phyloP scores from a whole-genome alignment of 2,113 vertebrate species.

The Ophthalmolycus amberensis region DNA sequence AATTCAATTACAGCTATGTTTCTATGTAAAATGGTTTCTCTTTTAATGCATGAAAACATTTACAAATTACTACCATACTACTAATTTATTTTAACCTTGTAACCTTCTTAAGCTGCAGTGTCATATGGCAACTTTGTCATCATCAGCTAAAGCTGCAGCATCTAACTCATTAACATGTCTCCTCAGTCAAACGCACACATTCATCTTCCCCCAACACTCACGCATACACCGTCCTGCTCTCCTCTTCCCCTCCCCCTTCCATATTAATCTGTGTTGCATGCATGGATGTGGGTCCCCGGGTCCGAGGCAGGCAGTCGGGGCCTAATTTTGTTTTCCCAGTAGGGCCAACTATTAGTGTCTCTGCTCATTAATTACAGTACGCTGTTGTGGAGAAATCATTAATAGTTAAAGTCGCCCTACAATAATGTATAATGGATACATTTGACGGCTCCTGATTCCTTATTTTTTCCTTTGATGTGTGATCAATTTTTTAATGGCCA shows the following conservation, averaged over 20 bases:
- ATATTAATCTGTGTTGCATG: conserved; percentile 77
- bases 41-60: background rate
- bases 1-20: background rate
- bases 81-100: background rate
- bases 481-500: conserved; percentile 86
- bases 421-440: conserved; percentile 83
- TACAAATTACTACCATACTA: background rate
- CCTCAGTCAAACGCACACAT: conserved; percentile 35
- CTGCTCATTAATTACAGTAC: conserved; percentile 84
- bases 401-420: conserved; percentile 86
- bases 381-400: conserved; percentile 85
- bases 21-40: background rate
- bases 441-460: conserved; percentile 62
- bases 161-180: conserved; percentile 25
- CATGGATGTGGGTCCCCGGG: conserved; percentile 74
- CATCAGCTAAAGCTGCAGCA: background rate
- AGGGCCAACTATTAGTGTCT: conserved; percentile 82
- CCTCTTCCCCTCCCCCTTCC: conserved; percentile 31
- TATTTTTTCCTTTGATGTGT: conserved; percentile 57
- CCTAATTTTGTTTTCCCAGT: conserved; percentile 84
- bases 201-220: conserved; percentile 20
- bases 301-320: conserved; percentile 66
- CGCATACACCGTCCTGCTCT: background rate
- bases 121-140: conserved; percentile 11
- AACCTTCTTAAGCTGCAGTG: background rate